Evolutionary conservation across 2,113 vertebrate genomes (phyloP), one percentile per base, ranked within the genome.

Genomic region (Oreochromis tanganicae): DNA sequence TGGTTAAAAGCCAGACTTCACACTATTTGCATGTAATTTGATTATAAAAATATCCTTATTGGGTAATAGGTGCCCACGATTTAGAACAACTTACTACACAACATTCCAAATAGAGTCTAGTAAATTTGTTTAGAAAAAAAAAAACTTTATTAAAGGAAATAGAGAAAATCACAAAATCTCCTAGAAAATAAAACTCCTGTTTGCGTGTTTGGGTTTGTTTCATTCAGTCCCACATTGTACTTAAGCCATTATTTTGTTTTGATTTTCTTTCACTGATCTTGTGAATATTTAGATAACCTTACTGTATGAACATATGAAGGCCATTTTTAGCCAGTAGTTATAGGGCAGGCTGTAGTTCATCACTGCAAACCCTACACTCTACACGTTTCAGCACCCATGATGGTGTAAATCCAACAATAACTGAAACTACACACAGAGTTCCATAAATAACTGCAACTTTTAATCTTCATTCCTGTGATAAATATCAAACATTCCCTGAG

Each of bases 141-240:
- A 52, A 17, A 19, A 52, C 14, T 6, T 0, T 75, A 75, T 3
- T 50, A 75, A 29, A 19, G 24, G 24, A 75, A 38, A 38, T n/a
- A 2, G 6, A 41, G 19, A 66, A 24, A 71, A 41, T 17, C 41
- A 9, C 41, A 10, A 73, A 73, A 17, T 46, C n/a, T 71, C 36
- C 0, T 9, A 14, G 4, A 68, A 21, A 21, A 71, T 6, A 24
- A 71, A 41, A 24, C 12, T 24, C n/a, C n/a, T 6, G n/a, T 48
- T 2, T 75, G 68, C 43, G n/a, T 46, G 66, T 71, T 41, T 43
- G 21, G 4, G 7, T 73, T 7, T 17, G 38, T 73, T 73, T 73
- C 13, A 73, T 27, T 73, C 38, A 21, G 66, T 3, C n/a, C 7
- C 36, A 1, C 63, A 4, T 71, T 24, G 7, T 21, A 14, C 36